These are phyloP conservation scores for pig (Sus scrofa) DNA, from an alignment of 2,113 vertebrate species.

Conservation along the genomic window T2T-Sscrofa CM000828.6:65579001-65579500, in stretches of 20 bases:
- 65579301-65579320: too few relatives aligned
- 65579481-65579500: background rate
- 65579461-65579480: background rate
- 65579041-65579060: background rate
- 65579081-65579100: background rate
- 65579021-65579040: background rate
- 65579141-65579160: background rate
- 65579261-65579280: too few relatives aligned
- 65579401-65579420: background rate
- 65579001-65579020: background rate
- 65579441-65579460: background rate
- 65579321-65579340: background rate
- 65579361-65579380: background rate
- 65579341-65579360: background rate
- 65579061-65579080: background rate
- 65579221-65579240: too few relatives aligned
- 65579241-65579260: too few relatives aligned
- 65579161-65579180: background rate
- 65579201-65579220: too few relatives aligned
- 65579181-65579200: background rate
- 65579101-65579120: background rate
- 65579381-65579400: background rate
- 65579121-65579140: background rate
- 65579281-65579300: too few relatives aligned
- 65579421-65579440: background rate